Base-by-base conservation (phyloP, 2,888 invertebrate species). In the Aleiodes alternator region DNA sequence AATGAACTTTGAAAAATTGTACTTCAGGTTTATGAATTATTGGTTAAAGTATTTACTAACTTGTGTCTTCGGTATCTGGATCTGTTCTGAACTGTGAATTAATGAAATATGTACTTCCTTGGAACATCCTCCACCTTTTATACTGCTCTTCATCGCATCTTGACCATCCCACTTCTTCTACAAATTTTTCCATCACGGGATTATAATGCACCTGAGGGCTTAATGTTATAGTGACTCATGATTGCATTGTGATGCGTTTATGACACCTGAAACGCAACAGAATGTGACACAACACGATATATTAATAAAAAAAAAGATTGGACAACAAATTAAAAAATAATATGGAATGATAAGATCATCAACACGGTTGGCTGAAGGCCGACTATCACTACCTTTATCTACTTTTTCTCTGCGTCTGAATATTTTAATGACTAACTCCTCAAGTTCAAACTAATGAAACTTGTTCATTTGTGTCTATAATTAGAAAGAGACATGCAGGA, bases 281-380 rank as follows among this genome's bases (percentile, higher is more conserved):
- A 23, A 23, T 23, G 23, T 1, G 23, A 23, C 23, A 23, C 2
- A 23, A 23, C 23, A 23, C 23, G 23, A 23, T 23, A 23, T 1
- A 23, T 23, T 23, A 23, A 23, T 23, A 23, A 23, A 23, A 23
- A 23, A 23, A 23, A 23, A 2, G 23, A 23, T 1, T 23, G 23
- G 23, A 1, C 23, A 23, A 23, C 23, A 1, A 23, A 23, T 23
- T 23, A 23, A 23, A 23, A 23, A 23, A 23, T 23, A 23, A 23
- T 23, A 2, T 1, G 23, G 23, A 23, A 23, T 23, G 23, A 23
- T 23, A 23, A 23, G 23, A 64, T 29, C 23, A 64, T 16, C 64
- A 48, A 43, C 64, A 64, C 23, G 48, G 11, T 23, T 4, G 11
- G 43, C 64, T 64, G 64, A 64, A 64, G 64, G 64, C 48, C 64